phyloP scores from a whole-genome alignment of 2,113 vertebrate species.

The Passer montanus region DNA sequence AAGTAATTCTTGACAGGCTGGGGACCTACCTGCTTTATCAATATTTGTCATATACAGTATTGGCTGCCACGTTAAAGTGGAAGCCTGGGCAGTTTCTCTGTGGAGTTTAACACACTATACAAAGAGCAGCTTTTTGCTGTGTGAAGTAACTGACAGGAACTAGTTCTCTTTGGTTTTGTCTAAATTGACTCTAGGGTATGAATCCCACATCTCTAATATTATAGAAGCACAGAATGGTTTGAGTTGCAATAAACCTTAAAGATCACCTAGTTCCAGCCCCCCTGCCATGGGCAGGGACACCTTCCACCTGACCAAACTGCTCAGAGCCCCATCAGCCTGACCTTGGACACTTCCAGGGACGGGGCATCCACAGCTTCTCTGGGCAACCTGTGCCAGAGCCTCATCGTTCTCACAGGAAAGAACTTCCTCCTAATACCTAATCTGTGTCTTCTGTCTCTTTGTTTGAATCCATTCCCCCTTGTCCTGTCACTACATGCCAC shows the following conservation, averaged over 20 bases:
- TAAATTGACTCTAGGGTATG: fast-evolving
- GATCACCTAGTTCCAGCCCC: neutral
- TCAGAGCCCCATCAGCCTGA: neutral
- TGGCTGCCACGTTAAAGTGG: neutral
- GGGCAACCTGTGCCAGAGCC: neutral
- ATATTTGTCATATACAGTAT: neutral
- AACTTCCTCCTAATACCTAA: neutral
- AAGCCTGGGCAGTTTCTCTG: neutral
- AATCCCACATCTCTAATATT: neutral
- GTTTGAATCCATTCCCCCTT: neutral
- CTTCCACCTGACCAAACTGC: neutral
- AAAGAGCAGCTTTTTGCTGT: neutral
- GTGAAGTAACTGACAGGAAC: fast-evolving
- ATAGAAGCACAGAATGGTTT: neutral
- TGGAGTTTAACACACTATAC: neutral
- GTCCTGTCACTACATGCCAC: neutral
- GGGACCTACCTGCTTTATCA: neutral
- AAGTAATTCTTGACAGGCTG: neutral
- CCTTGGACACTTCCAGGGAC: neutral
- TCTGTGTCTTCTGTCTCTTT: neutral
- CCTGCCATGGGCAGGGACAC: neutral
- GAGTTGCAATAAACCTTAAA: neutral
- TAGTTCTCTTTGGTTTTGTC: neutral
- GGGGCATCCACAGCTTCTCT: neutral
- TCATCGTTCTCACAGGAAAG: neutral